Percentiles rank a stretch among this genome's conserved stretches.
Evolutionary conservation across 2,888 invertebrate genomes (phyloP).

Genomic region (Rhingia rostrata): DNA sequence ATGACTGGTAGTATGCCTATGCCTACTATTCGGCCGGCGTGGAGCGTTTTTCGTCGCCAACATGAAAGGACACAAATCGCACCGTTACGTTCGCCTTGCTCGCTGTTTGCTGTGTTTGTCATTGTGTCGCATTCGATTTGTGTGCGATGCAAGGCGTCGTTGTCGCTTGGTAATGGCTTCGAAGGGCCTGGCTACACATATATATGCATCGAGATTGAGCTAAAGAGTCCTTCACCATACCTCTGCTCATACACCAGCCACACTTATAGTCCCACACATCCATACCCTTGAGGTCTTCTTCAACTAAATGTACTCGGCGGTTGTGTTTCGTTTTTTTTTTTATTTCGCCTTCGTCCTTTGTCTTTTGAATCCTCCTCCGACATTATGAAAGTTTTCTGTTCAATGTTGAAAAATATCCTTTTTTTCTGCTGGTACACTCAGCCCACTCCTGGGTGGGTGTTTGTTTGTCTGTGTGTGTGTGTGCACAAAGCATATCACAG

Average conservation of each 20-base stretch:
- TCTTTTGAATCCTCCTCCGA: conserved; percentile 68
- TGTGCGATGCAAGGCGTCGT: conserved; percentile 33
- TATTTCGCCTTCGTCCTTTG: conserved; percentile 60
- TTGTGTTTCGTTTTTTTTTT: conserved; percentile 35
- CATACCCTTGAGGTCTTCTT: conserved; percentile 70
- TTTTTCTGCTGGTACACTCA: not conserved
- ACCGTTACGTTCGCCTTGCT: conserved; percentile 23
- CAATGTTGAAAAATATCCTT: conserved; percentile 54
- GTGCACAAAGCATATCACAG: conserved; percentile 67
- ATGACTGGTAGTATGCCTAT: conserved; percentile 49
- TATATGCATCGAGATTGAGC: conserved; percentile 56
- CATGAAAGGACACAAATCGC: conserved; percentile 60
- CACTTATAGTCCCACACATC: conserved; percentile 16
- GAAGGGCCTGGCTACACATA: conserved; percentile 50
- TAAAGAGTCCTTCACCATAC: conserved; percentile 69
- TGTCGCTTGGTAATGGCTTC: conserved; percentile 61
- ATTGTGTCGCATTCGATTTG: conserved; percentile 70
- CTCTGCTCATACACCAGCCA: conserved; percentile 26
- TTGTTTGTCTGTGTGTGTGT: not conserved
- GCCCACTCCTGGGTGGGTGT: conserved; percentile 11
- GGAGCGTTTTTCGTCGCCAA: conserved; percentile 56
- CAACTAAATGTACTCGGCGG: conserved; percentile 72
- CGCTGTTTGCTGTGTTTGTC: conserved; percentile 43
- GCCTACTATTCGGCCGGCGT: conserved; percentile 67
- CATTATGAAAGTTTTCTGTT: conserved; percentile 71